These are phyloP conservation scores for Amblyopsis rosae DNA, from an alignment of 2,113 vertebrate species.

Conservation along the genomic window DNA sequence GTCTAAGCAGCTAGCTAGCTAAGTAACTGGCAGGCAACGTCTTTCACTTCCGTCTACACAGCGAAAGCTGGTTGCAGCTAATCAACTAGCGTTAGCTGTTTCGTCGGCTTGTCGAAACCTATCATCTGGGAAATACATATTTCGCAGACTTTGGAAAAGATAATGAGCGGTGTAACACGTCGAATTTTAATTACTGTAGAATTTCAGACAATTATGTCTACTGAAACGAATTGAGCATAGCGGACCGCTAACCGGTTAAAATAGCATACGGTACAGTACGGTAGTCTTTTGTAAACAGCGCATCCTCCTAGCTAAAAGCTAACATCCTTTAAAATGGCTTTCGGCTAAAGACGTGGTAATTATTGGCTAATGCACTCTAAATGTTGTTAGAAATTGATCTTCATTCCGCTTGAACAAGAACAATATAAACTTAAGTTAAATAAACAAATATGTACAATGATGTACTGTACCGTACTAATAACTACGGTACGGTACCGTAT, in stretches of 20 bases:
- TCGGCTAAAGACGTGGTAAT: neutral
- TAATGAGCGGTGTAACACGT: neutral
- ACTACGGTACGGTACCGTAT: no score
- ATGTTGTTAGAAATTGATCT: neutral
- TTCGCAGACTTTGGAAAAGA: fast-evolving
- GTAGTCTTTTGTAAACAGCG: conserved; percentile 58
- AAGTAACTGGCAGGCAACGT: conserved; percentile 17
- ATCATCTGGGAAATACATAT: neutral
- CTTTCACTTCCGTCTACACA: conserved; percentile 60
- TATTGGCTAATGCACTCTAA: no score
- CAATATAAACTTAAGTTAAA: no score
- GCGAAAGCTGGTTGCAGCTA: conserved; percentile 25
- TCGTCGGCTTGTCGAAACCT: conserved; percentile 23
- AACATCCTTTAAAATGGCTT: conserved; percentile 7
- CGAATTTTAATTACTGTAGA: neutral
- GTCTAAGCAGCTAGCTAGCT: conserved; percentile 49
- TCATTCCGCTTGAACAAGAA: no score
- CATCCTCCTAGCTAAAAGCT: neutral
- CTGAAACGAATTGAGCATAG: neutral
- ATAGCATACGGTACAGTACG: conserved; percentile 2
- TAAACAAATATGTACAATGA: no score
- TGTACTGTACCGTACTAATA: no score
- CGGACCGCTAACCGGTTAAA: conserved; percentile 28
- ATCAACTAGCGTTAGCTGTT: conserved; percentile 22
- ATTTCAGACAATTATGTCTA: neutral